A percentile compares a stretch with the other conserved stretches of the same genome.
phyloP scores from a whole-genome alignment of 1,140 invertebrate species.

The Cyclargus thomasi region DNA sequence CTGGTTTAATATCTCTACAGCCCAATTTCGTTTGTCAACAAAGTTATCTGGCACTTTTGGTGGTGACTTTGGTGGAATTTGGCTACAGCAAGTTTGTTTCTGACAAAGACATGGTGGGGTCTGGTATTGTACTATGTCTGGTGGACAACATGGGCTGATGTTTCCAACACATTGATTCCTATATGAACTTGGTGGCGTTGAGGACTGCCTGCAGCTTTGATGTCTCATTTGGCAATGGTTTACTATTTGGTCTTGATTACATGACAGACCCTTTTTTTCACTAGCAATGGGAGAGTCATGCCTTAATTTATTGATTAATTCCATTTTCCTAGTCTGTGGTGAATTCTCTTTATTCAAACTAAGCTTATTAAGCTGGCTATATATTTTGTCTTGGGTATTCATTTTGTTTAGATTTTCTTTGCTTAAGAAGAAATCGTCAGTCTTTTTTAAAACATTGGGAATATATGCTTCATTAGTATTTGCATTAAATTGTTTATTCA shows the following conservation, averaged over 20 bases:
- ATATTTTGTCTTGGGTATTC: conserved; percentile 29
- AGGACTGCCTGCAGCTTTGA: background rate
- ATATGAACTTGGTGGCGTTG: background rate
- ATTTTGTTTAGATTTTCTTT: conserved; percentile 40
- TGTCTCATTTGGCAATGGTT: background rate
- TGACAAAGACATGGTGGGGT: conserved; percentile 11
- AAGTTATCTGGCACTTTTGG: conserved; percentile 30
- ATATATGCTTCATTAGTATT: conserved; percentile 19
- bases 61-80: conserved; percentile 17
- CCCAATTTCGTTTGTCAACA: conserved; percentile 55
- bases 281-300: conserved; percentile 4
- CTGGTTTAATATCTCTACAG: conserved; percentile 51
- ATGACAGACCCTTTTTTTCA: background rate
- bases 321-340: conserved; percentile 40
- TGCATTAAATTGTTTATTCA: conserved; percentile 7
- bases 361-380: conserved; percentile 37
- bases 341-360: conserved; percentile 51
- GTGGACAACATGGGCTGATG: conserved; percentile 12
- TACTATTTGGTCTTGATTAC: background rate
- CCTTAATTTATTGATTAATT: conserved; percentile 33
- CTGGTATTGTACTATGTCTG: background rate
- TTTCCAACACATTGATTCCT: background rate
- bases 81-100: conserved; percentile 11
- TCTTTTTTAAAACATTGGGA: conserved; percentile 39
- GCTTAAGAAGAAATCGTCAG: conserved; percentile 55